Conservation (phyloP, 1,140 invertebrate species). For the Cyphomyrmex costatus region DNA sequence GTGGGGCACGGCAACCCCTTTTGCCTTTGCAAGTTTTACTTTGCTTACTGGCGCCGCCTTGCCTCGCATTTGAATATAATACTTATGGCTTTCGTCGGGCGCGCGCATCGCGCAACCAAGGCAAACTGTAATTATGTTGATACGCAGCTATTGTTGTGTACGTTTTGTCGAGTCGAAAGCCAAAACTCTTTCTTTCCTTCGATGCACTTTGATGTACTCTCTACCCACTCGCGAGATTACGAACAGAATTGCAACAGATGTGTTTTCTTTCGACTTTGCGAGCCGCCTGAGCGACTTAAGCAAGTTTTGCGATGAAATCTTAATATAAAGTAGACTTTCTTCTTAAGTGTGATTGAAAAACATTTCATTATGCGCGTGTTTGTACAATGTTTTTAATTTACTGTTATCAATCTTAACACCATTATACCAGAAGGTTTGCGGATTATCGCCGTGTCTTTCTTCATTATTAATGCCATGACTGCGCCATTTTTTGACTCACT, state of each 20-base stretch:
- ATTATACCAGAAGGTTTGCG: too few species aligned
- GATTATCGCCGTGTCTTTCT: too few species aligned
- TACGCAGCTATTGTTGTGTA: constrained; percentile 80
- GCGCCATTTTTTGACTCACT: too few species aligned
- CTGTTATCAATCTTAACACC: neutral
- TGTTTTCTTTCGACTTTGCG: constrained; percentile 38
- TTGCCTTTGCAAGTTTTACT: constrained; percentile 55
- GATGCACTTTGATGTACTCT: constrained; percentile 45
- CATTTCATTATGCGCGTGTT: neutral
- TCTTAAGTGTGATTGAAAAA: constrained; percentile 15
- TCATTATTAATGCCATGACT: too few species aligned
- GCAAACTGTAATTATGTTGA: constrained; percentile 86
- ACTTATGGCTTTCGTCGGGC: constrained; percentile 80
- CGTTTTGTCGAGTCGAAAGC: constrained; percentile 72
- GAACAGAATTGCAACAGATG: constrained; percentile 67
- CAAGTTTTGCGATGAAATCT: constrained; percentile 21
- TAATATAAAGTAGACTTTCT: neutral
- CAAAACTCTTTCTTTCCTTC: constrained; percentile 74
- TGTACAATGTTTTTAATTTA: neutral
- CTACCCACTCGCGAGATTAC: constrained; percentile 66
- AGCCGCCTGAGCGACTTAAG: neutral
- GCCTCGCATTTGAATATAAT: constrained; percentile 85
- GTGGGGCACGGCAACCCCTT: constrained; percentile 78
- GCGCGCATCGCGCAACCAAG: constrained; percentile 72
- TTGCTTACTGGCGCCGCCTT: constrained; percentile 79